A percentile compares a stretch with the other conserved stretches of the same genome.
Evolutionary conservation across 1,140 invertebrate genomes (phyloP).

Genomic region (Platorchestia sp.): DNA sequence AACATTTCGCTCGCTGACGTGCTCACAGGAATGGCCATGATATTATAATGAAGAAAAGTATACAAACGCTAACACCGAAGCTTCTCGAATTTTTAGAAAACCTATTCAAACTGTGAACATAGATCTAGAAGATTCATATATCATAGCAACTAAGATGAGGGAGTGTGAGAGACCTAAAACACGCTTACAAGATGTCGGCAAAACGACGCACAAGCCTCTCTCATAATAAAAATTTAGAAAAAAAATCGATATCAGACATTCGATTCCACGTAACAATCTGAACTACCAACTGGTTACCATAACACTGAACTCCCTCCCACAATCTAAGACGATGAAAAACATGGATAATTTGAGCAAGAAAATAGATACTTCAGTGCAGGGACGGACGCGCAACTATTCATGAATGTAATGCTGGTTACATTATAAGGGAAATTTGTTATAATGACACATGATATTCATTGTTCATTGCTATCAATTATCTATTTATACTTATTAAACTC

Average conservation of each 20-base stretch:
- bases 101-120: neutral
- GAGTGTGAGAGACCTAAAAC: no score
- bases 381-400: neutral
- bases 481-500: no score
- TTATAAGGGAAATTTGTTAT: neutral
- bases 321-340: neutral
- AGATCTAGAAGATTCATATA: no score
- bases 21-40: neutral
- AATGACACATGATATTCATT: neutral
- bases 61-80: neutral
- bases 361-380: neutral
- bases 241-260: no score
- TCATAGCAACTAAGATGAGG: no score
- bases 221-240: no score
- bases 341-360: neutral
- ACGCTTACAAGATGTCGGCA: no score
- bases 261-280: no score
- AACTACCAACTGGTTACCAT: no score
- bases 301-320: neutral
- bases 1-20: neutral
- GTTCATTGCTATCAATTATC: neutral
- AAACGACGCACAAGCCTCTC: no score
- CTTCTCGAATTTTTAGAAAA: neutral
- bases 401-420: neutral
- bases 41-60: neutral